Conservation (phyloP, 2,113 vertebrate genomes). For the Albula goreensis region DNA sequence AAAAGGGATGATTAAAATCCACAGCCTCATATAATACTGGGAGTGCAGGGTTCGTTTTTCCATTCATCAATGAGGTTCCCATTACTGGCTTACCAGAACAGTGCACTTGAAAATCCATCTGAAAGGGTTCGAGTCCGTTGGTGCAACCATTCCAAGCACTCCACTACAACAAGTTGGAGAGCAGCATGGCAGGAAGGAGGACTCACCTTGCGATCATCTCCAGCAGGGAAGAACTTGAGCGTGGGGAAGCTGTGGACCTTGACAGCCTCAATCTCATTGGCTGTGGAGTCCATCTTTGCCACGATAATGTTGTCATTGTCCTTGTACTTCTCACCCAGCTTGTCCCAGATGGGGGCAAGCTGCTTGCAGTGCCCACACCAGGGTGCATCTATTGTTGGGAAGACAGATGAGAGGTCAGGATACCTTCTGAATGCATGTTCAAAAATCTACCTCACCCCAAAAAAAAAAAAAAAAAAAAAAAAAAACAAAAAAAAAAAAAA, state of each 20-base stretch:
- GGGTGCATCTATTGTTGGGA: slow-evolving; percentile 79
- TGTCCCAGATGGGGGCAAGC: slow-evolving; percentile 94
- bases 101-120: too few species aligned
- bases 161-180: too few species aligned
- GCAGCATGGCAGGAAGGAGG: too few species aligned
- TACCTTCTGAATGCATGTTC: not conserved
- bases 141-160: too few species aligned
- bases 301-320: slow-evolving; percentile 79
- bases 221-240: slow-evolving; percentile 92
- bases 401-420: not conserved
- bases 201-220: slow-evolving; percentile 78
- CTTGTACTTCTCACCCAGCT: slow-evolving; percentile 87
- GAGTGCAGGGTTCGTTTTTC: too few species aligned
- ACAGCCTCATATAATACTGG: too few species aligned
- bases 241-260: slow-evolving; percentile 98
- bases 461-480: too few species aligned
- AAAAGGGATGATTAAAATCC: not conserved
- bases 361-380: slow-evolving; percentile 99
- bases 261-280: slow-evolving; percentile 90
- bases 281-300: slow-evolving; percentile 96
- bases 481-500: too few species aligned
- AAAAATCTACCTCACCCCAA: not conserved
- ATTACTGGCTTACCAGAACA: too few species aligned
- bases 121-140: too few species aligned
- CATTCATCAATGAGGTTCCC: too few species aligned